A percentile compares a stretch with the other conserved stretches of the same genome.
These are phyloP conservation scores for Nemotelus nigrinus DNA, from an alignment of 2,888 invertebrate species.

Conservation along the genomic window DNA sequence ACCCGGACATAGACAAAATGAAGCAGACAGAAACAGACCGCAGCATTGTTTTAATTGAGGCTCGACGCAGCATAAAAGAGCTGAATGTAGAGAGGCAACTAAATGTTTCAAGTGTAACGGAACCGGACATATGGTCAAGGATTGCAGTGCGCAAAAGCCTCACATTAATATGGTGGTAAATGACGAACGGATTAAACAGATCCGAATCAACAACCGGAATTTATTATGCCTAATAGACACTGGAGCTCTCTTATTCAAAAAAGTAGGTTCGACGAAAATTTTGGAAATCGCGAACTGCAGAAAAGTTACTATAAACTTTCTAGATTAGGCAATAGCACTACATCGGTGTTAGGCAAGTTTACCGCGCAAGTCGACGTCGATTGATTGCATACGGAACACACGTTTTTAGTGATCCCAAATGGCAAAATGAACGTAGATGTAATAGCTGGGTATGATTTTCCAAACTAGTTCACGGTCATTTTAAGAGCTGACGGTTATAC, in stretches of 20 bases:
- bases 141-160: conserved; percentile 19
- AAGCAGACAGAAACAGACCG: conserved; percentile 6
- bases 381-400: conserved; percentile 2
- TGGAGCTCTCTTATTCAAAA: conserved; percentile 5
- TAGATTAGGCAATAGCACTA: conserved; percentile 16
- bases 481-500: background rate
- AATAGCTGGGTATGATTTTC: background rate
- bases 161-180: conserved; percentile 14
- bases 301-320: conserved; percentile 4
- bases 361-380: conserved; percentile 8
- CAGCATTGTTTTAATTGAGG: conserved; percentile 45
- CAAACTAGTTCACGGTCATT: background rate
- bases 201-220: background rate
- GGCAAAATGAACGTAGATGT: background rate
- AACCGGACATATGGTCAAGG: background rate
- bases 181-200: conserved; percentile 6
- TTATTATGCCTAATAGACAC: conserved; percentile 4
- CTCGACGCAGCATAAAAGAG: conserved; percentile 40
- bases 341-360: background rate
- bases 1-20: background rate
- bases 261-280: conserved; percentile 2
- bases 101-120: conserved; percentile 42
- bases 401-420: background rate
- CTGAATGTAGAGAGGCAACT: conserved; percentile 35
- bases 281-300: conserved; percentile 10